phyloP scores from a whole-genome alignment of 1,140 invertebrate species.

The Drosophila kikkawai region DNA sequence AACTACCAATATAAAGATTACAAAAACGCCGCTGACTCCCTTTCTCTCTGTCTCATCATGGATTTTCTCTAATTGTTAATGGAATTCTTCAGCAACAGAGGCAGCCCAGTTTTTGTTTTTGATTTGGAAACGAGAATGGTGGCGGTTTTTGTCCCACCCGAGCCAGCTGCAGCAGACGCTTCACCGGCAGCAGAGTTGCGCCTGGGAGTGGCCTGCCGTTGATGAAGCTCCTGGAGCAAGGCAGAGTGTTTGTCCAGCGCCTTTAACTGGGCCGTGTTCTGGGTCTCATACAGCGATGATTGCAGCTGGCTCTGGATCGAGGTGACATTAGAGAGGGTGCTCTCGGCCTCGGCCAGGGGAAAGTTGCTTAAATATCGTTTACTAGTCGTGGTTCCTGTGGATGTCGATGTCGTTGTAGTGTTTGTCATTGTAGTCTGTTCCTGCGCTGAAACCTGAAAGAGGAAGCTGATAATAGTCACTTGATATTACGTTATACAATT shows the following conservation, averaged over 20 bases:
- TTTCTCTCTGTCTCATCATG: slow-evolving; percentile 10
- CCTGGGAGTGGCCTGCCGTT: slow-evolving; percentile 64
- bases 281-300: slow-evolving; percentile 80
- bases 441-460: slow-evolving; percentile 76
- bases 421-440: slow-evolving; percentile 76
- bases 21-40: slow-evolving; percentile 62
- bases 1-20: slow-evolving; percentile 79
- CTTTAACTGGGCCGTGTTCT: slow-evolving; percentile 64
- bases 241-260: slow-evolving; percentile 78
- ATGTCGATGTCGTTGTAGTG: slow-evolving; percentile 72
- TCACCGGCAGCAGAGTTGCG: slow-evolving; percentile 40
- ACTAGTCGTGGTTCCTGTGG: slow-evolving; percentile 67
- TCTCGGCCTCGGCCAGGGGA: slow-evolving; percentile 76
- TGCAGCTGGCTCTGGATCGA: slow-evolving; percentile 84
- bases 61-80: slow-evolving; percentile 79
- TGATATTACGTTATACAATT: neutral
- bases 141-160: slow-evolving; percentile 80
- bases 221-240: slow-evolving; percentile 76
- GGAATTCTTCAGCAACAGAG: slow-evolving; percentile 84
- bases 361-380: slow-evolving; percentile 82
- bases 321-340: slow-evolving; percentile 84
- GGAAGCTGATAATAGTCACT: neutral
- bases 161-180: slow-evolving; percentile 38
- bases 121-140: slow-evolving; percentile 85
- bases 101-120: slow-evolving; percentile 85